Evolutionary conservation across 2,888 invertebrate genomes (phyloP), one percentile per base, ranked within the genome.

Genomic region (Pomacea canaliculata): DNA sequence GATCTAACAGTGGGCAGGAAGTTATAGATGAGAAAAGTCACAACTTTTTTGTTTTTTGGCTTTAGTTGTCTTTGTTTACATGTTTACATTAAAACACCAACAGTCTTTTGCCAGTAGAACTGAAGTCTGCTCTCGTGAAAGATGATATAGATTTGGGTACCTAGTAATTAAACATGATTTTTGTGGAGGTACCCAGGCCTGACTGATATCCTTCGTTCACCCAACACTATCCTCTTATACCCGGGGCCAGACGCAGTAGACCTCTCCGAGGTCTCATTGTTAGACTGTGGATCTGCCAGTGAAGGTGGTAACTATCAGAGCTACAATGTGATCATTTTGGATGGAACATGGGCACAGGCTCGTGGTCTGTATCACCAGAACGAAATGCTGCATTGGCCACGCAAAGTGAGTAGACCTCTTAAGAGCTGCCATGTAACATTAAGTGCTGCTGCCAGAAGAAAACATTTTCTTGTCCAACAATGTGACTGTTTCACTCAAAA

Each of bases 311-410:
- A 76, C 8, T 46, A 51, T 19, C 46, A 59, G 16, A 62, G 74
- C 12, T 96, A 95, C 88, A 97, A 96, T 90, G 92, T 97, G 73
- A 92, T 97, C 68, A 91, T 97, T 66, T 93, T 98, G 81, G 97
- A 98, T 92, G 97, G 98, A 8, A 98, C 98, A 16, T 98, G 97
- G 97, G 95, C 96, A 0, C 97, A 98, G 91, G 97, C 97, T 5
- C 96, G 96, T 91, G 95, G 96, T 18, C 96, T 97, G 80, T 97
- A 95, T 91, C 93, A 95, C 71, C 94, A 95, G 80, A 97, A 96
- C 89, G 93, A 94, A 19, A 92, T 94, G 78, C 92, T 97, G 71
- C 95, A 95, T 85, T 92, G 92, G 74, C 91, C 97, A 78, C 94
- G 93, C 85, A 96, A 97, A 92, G 93, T 92, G 76, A 70, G 51